These are phyloP conservation scores for Bradypodion ventrale DNA, from an alignment of 2,797 vertebrate species.

Conservation along the genomic window DNA sequence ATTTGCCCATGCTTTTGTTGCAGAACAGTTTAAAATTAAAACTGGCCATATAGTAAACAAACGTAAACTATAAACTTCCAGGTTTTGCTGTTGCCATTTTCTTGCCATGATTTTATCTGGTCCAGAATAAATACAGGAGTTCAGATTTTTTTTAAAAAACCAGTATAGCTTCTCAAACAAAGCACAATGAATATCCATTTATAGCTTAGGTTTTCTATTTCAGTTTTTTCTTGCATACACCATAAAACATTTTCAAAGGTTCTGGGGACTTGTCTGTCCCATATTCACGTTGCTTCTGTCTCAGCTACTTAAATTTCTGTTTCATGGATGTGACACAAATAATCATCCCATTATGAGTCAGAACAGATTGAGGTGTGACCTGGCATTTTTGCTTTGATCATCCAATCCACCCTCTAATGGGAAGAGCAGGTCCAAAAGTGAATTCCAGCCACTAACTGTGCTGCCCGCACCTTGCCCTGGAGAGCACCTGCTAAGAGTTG, in stretches of 20 bases:
- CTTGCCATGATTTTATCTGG: neutral
- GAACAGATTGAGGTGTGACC: conserved; percentile 37
- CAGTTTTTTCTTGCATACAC: neutral
- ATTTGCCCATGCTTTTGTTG: no score
- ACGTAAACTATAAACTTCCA: neutral
- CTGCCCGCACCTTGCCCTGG: conserved; percentile 25
- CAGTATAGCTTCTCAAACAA: neutral
- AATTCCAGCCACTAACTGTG: conserved; percentile 32
- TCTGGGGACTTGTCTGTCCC: neutral
- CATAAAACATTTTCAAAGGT: neutral
- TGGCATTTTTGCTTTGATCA: conserved; percentile 60
- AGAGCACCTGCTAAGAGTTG: conserved; percentile 50
- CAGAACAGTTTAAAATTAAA: neutral
- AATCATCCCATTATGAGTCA: conserved; percentile 33
- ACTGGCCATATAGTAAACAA: neutral
- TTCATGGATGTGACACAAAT: conserved; percentile 29
- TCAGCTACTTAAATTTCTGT: conserved; percentile 19
- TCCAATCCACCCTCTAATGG: neutral
- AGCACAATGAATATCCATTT: neutral
- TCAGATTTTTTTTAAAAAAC: neutral
- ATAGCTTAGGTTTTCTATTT: neutral
- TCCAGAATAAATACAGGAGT: neutral
- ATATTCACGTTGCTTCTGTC: neutral
- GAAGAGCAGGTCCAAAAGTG: conserved; percentile 32
- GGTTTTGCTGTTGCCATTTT: neutral